These are phyloP conservation scores for Yponomeuta sedellus DNA, from an alignment of 2,888 invertebrate species.

Conservation along the genomic window DNA sequence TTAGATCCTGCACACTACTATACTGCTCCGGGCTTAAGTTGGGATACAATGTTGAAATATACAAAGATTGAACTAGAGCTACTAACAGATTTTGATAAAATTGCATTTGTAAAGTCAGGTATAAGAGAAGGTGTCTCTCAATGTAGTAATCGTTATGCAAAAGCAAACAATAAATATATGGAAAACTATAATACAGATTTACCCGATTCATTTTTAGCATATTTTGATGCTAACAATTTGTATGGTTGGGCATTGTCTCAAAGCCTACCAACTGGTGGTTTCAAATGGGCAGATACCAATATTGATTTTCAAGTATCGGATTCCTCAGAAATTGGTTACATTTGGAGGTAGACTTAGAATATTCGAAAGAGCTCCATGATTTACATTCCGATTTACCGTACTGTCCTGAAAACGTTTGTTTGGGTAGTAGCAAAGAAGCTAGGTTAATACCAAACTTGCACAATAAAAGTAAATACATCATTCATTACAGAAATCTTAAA, in stretches of 20 bases:
- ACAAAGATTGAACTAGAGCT: constrained; percentile 25
- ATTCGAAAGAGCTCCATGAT: constrained; percentile 29
- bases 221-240: constrained; percentile 17
- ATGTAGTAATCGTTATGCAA: constrained; percentile 29
- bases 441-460: constrained; percentile 29
- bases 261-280: constrained; percentile 29
- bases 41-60: constrained; percentile 29
- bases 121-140: constrained; percentile 26
- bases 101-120: constrained; percentile 24
- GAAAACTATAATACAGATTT: constrained; percentile 25
- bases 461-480: constrained; percentile 29
- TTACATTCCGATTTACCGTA: constrained; percentile 22
- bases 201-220: constrained; percentile 31
- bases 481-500: constrained; percentile 32
- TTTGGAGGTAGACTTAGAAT: constrained; percentile 35
- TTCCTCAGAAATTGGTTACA: constrained; percentile 23
- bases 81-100: constrained; percentile 25
- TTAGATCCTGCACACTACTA: constrained; percentile 21
- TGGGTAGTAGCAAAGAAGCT: neutral
- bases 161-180: constrained; percentile 36
- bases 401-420: constrained; percentile 5
- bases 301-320: constrained; percentile 19
- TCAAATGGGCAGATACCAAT: constrained; percentile 31
- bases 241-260: constrained; percentile 40
- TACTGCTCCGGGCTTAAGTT: constrained; percentile 24